phyloP scores from a whole-genome alignment of 1,140 invertebrate genomes.

The Neodiprion virginianus region DNA sequence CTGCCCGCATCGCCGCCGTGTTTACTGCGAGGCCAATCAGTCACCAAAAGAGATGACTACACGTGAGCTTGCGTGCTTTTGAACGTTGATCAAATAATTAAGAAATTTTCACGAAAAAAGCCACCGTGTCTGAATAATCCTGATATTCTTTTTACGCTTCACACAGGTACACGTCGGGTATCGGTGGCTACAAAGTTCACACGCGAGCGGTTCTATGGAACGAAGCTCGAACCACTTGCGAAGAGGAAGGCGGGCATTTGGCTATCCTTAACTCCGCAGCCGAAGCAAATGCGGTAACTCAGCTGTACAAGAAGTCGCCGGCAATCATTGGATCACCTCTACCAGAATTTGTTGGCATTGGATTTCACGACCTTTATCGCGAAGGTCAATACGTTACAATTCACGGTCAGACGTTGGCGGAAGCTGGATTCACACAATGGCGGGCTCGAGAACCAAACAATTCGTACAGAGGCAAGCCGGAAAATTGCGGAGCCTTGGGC shows the following conservation, averaged over 20 bases:
- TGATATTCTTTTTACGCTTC: too few species aligned
- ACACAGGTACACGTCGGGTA: too few species aligned
- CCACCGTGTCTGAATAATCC: too few species aligned
- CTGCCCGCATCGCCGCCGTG: too few species aligned
- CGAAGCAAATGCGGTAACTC: constrained; percentile 40
- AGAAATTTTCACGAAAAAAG: too few species aligned
- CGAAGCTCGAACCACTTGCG: constrained; percentile 21
- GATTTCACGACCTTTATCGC: constrained; percentile 49
- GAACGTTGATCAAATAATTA: too few species aligned
- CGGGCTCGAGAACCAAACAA: constrained; percentile 28
- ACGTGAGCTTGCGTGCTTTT: too few species aligned
- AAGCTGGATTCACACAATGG: constrained; percentile 43
- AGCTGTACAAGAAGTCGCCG: constrained; percentile 25
- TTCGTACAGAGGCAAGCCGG: constrained; percentile 10
- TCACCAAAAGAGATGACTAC: too few species aligned
- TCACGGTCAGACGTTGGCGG: constrained; percentile 33
- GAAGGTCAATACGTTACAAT: constrained; percentile 49
- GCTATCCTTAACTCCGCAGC: constrained; percentile 26
- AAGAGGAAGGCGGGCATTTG: constrained; percentile 23
- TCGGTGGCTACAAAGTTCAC: too few species aligned
- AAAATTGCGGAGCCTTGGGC: constrained; percentile 47
- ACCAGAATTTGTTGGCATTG: constrained; percentile 41
- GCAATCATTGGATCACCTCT: not conserved
- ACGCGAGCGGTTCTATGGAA: not conserved
- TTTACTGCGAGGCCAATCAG: too few species aligned